phyloP scores from a whole-genome alignment of 2,888 invertebrate species.

The Pyrochroa serraticornis region DNA sequence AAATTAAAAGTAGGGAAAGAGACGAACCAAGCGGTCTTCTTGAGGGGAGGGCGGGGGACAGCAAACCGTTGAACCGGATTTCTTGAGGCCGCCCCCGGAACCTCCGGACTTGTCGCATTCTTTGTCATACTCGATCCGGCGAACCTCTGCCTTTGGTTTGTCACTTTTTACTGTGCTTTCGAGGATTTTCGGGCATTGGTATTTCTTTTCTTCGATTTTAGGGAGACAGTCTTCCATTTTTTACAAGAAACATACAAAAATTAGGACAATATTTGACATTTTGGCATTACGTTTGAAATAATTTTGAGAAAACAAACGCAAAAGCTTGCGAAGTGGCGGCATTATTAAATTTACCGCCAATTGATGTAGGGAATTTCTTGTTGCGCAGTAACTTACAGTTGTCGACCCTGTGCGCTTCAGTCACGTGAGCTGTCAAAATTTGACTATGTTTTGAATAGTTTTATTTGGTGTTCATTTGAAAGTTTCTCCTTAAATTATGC shows the following conservation, averaged over 20 bases:
- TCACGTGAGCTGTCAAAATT: conserved; percentile 45
- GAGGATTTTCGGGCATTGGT: conserved; percentile 34
- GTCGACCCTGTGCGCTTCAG: conserved; percentile 11
- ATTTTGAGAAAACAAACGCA: no score
- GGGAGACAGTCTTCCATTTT: conserved; percentile 43
- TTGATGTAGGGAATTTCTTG: background rate
- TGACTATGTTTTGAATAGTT: conserved; percentile 53
- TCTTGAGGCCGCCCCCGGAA: conserved; percentile 3
- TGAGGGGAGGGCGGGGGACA: conserved; percentile 7
- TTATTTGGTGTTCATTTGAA: conserved; percentile 28
- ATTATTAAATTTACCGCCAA: background rate
- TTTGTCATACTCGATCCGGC: conserved; percentile 44
- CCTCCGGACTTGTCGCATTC: background rate
- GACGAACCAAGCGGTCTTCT: conserved; percentile 13
- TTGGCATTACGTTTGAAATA: no score
- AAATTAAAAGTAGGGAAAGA: background rate
- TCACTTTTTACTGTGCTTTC: conserved; percentile 37
- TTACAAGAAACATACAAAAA: conserved; percentile 1
- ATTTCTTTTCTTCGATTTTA: conserved; percentile 40
- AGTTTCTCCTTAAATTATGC: conserved; percentile 13
- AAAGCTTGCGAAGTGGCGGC: no score
- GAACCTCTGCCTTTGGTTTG: conserved; percentile 42
- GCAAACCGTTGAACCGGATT: conserved; percentile 4
- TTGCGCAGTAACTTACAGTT: conserved; percentile 1
- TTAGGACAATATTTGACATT: no score